Evolutionary conservation across 2,888 invertebrate genomes (phyloP).

Genomic region (Meganola albula): DNA sequence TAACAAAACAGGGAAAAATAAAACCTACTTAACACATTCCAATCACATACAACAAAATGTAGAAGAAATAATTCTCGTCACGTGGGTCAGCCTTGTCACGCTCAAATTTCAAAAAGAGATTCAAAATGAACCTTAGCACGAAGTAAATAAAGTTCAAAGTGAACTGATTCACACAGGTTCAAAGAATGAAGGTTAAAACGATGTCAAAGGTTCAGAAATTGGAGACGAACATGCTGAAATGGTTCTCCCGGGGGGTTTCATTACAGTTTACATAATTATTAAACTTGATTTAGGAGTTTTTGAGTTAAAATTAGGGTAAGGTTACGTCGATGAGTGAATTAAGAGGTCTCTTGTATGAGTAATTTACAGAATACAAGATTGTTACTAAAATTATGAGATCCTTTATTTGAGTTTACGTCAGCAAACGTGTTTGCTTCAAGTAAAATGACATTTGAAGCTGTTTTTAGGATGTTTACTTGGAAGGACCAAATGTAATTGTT

Average conservation of each 20-base stretch:
- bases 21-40: slow-evolving; percentile 25
- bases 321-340: slow-evolving; percentile 8
- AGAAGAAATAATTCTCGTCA: slow-evolving; percentile 37
- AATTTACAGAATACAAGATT: no score
- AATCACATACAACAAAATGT: slow-evolving; percentile 33
- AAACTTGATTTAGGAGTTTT: slow-evolving; percentile 21
- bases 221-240: slow-evolving; percentile 25
- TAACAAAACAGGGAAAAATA: slow-evolving; percentile 11
- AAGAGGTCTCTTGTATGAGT: no score
- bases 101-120: slow-evolving; percentile 16
- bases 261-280: slow-evolving; percentile 28
- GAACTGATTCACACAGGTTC: slow-evolving; percentile 3
- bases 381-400: no score
- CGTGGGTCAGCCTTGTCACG: slow-evolving; percentile 25
- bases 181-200: slow-evolving; percentile 21
- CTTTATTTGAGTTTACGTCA: no score
- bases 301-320: slow-evolving; percentile 13
- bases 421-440: no score
- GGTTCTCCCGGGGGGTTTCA: slow-evolving; percentile 16
- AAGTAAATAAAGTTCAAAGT: slow-evolving; percentile 11
- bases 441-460: no score
- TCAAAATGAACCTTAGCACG: slow-evolving; percentile 20
- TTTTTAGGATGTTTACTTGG: no score
- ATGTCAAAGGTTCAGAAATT: slow-evolving; percentile 31
- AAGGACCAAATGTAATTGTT: no score